Base-by-base conservation (phyloP, 1,140 invertebrate species). In the Drosophila kikkawai region DNA sequence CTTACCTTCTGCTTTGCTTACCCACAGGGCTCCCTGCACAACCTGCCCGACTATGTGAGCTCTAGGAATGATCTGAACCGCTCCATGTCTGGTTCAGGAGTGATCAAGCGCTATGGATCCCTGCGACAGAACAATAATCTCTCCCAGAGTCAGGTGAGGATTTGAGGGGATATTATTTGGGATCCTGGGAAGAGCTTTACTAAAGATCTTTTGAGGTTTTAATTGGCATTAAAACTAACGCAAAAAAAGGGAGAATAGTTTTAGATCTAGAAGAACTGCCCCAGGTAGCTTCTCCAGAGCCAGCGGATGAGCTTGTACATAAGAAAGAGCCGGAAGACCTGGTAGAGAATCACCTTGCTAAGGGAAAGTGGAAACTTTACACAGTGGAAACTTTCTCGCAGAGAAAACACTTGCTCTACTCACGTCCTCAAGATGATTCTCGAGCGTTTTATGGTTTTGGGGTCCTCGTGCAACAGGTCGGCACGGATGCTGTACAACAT, bases 21-120 rank as follows among this genome's bases (percentile, higher is more conserved):
- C 13, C 17, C 42, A 4, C 17, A 93, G 91, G 92, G 92, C n/a
- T 93, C 92, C 0, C 79, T 92, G 11, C 77, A 81, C 51, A 94
- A 94, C 48, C 93, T 94, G 44, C 93, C 93, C 6, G 85, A 93
- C 60, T 94, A 94, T 44, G 65, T 73, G 47, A 82, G 91, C 48
- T 94, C 94, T 0, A 82, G 90, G 15, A 80, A 90, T 34, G 93
- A 93, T 67, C 59, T 93, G 0, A 80, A 66, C 15, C 73, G 78
- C 7, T 82, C 87, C 19, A 68, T 93, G 13, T 77, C 80, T 13
- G 78, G 79, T 0, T 82, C 87, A 1, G 87, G 80, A 4, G 66
- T 63, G 42, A 91, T 92, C 37, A 88, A 91, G 63, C 90, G 84
- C 22, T 93, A 93, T 41, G 92, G 92, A 26, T 93, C 92, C 0